Conservation (phyloP, 2,797 vertebrate species). For the Hoplostethus atlanticus region DNA sequence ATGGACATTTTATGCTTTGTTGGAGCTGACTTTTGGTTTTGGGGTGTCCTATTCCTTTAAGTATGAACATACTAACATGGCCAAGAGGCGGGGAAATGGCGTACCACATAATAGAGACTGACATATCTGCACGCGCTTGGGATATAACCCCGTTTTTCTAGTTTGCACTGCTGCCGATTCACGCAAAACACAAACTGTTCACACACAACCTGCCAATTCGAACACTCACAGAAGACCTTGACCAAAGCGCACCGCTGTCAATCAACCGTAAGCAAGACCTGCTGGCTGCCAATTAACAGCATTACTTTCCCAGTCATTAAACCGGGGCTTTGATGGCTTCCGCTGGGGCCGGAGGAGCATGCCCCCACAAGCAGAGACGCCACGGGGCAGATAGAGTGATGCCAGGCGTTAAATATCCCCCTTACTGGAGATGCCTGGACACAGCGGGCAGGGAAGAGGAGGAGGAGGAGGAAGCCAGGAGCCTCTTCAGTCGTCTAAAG, state of each 20-base stretch:
- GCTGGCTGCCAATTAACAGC: slow-evolving; percentile 59
- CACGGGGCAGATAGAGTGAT: slow-evolving; percentile 18
- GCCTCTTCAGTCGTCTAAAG: background rate
- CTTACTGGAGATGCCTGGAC: slow-evolving; percentile 3
- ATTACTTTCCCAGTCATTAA: slow-evolving; percentile 58
- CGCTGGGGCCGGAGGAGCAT: slow-evolving; percentile 26
- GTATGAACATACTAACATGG: background rate
- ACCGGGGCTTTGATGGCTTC: slow-evolving; percentile 43
- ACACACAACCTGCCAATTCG: background rate
- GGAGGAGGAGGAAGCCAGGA: background rate
- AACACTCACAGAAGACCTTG: slow-evolving; percentile 2
- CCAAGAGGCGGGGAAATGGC: background rate
- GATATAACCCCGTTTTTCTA: background rate
- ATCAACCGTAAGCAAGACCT: slow-evolving; percentile 33
- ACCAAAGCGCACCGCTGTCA: slow-evolving; percentile 22
- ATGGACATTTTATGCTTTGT: background rate
- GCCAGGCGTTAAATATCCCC: slow-evolving; percentile 23
- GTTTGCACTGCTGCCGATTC: background rate
- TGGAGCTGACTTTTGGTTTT: background rate
- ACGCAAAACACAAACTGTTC: background rate
- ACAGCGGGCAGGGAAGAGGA: background rate
- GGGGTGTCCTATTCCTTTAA: background rate
- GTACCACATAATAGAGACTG: background rate
- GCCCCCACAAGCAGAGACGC: slow-evolving; percentile 26
- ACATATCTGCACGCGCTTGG: background rate